These are phyloP conservation scores for Hyles lineata DNA, from an alignment of 2,888 invertebrate species.

Conservation along the genomic window DNA sequence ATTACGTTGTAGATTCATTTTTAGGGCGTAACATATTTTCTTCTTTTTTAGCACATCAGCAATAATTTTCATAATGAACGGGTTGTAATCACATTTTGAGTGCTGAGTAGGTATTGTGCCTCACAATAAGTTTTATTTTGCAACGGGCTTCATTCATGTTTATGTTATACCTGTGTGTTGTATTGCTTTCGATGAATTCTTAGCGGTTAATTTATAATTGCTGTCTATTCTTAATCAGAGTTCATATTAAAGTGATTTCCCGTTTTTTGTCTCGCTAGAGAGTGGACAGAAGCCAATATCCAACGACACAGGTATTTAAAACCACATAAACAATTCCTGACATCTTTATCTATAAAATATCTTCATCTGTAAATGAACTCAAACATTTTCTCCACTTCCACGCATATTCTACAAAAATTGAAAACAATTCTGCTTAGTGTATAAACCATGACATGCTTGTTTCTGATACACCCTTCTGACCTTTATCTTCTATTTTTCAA, in stretches of 20 bases:
- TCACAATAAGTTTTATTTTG: background rate
- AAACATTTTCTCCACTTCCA: background rate
- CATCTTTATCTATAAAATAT: slow-evolving; percentile 1
- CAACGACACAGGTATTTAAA: slow-evolving; percentile 27
- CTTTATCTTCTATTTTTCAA: background rate
- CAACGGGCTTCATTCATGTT: slow-evolving; percentile 8
- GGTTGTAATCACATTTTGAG: background rate
- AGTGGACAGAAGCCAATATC: slow-evolving; percentile 27
- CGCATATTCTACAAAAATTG: background rate
- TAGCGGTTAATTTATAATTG: background rate
- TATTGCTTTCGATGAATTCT: slow-evolving; percentile 7
- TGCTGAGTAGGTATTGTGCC: background rate
- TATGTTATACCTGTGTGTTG: slow-evolving; percentile 24
- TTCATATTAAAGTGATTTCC: slow-evolving; percentile 19
- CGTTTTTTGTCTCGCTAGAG: slow-evolving; percentile 26
- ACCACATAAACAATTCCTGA: slow-evolving; percentile 11
- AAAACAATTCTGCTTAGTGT: no score
- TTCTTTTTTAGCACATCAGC: background rate
- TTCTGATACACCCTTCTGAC: no score
- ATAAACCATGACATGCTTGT: no score
- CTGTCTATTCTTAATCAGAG: background rate
- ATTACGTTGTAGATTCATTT: background rate
- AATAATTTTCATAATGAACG: background rate
- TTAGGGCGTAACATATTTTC: background rate
- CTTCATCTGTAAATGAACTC: background rate